A percentile compares a stretch with the other conserved stretches of the same genome.
phyloP scores from a whole-genome alignment of 2,888 invertebrate genomes.

The Patella pellucida region DNA sequence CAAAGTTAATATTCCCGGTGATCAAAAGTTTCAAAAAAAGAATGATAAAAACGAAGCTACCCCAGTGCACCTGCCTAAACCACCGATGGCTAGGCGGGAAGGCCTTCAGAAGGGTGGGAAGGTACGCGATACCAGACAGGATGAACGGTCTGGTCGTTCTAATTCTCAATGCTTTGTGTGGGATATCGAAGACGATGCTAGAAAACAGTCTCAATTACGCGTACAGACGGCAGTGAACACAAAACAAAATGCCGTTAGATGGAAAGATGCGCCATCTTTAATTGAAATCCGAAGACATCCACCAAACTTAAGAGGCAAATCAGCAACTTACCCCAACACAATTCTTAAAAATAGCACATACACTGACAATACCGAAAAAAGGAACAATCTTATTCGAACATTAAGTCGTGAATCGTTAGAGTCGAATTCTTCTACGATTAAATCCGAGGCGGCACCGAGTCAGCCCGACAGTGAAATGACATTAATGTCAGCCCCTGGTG shows the following conservation, averaged over 20 bases:
- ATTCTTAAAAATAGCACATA: background rate
- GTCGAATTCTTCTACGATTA: background rate
- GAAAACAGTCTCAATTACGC: constrained; percentile 1
- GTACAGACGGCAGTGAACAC: background rate
- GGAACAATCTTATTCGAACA: background rate
- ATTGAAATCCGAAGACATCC: background rate
- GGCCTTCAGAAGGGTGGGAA: background rate
- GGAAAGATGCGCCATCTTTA: constrained; percentile 1
- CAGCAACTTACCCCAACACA: background rate
- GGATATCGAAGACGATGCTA: constrained; percentile 19
- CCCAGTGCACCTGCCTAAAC: background rate
- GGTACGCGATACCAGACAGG: background rate
- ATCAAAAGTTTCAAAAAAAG: background rate
- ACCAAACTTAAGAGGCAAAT: background rate
- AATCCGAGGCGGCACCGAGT: background rate
- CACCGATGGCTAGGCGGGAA: constrained; percentile 9
- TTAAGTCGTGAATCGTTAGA: background rate
- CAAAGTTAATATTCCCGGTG: background rate
- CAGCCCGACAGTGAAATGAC: constrained; percentile 2
- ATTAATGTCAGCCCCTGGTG: constrained; percentile 2
- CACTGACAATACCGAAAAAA: background rate
- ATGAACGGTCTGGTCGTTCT: background rate
- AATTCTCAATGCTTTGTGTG: constrained; percentile 19
- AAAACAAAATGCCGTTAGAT: constrained; percentile 4
- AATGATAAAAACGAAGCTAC: background rate